phyloP scores from a whole-genome alignment of 37 sponge, comb jelly and placozoan genomes.

The Eunapius fragilis region DNA sequence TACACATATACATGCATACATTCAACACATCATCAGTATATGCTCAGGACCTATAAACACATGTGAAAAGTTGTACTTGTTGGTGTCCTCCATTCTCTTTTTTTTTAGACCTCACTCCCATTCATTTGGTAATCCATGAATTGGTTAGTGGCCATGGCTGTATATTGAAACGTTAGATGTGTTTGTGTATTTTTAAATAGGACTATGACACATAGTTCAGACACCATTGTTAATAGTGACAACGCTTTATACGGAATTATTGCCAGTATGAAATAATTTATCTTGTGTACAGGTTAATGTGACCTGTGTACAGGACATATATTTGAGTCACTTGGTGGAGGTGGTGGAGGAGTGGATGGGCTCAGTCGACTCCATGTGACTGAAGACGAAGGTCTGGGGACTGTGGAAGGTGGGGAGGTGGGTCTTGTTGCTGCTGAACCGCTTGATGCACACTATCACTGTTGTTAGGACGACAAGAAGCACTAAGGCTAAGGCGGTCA shows the following conservation, averaged over 20 bases:
- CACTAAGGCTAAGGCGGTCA: neutral
- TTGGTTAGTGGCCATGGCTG: too few species aligned
- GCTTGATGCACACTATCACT: neutral
- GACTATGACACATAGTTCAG: too few species aligned
- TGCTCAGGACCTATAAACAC: neutral
- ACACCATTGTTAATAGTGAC: too few species aligned
- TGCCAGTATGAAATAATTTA: neutral
- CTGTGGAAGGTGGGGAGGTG: neutral
- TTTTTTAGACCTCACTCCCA: too few species aligned
- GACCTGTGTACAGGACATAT: too few species aligned
- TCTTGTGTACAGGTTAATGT: neutral
- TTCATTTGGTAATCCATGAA: too few species aligned
- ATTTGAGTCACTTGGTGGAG: neutral
- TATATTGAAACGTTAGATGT: too few species aligned
- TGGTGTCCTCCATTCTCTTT: too few species aligned
- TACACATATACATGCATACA: neutral
- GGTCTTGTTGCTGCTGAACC: neutral
- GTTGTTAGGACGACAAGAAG: neutral
- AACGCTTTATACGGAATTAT: too few species aligned
- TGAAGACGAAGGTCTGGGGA: neutral
- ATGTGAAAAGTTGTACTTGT: neutral
- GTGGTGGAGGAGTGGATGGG: neutral
- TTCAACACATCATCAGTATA: neutral
- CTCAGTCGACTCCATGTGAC: neutral
- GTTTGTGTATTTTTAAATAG: too few species aligned